Percentiles rank a stretch among this genome's conserved stretches.
phyloP scores from a whole-genome alignment of 2,888 invertebrate genomes.

The Cistogaster globosa region DNA sequence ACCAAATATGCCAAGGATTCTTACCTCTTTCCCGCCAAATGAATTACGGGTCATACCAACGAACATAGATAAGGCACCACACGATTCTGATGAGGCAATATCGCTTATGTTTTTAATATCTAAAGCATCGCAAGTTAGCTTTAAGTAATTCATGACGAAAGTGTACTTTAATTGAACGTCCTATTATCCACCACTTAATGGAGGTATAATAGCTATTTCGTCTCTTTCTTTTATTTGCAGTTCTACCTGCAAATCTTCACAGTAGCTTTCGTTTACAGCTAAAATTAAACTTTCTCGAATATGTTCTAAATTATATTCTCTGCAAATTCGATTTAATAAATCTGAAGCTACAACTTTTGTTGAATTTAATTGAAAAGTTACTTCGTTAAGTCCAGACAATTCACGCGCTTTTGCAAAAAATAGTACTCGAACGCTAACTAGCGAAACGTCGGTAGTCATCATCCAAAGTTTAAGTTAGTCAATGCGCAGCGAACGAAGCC shows the following conservation, averaged over 20 bases:
- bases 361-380: constrained; percentile 83
- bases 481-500: no score
- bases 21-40: constrained; percentile 90
- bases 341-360: constrained; percentile 84
- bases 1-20: no score
- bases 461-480: no score
- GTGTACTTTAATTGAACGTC: not conserved
- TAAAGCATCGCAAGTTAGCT: constrained; percentile 87
- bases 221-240: constrained; percentile 87
- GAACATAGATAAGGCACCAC: constrained; percentile 95
- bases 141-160: constrained; percentile 87
- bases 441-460: not conserved
- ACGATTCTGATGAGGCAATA: constrained; percentile 87
- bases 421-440: constrained; percentile 86
- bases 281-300: constrained; percentile 89
- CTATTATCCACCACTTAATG: constrained; percentile 93
- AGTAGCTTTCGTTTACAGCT: constrained; percentile 93
- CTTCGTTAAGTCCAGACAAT: constrained; percentile 87
- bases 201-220: constrained; percentile 96
- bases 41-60: constrained; percentile 94
- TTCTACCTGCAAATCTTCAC: constrained; percentile 84
- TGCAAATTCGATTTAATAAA: constrained; percentile 86
- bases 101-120: constrained; percentile 87
- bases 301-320: constrained; percentile 86
- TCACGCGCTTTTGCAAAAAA: constrained; percentile 97